Evolutionary conservation across 2,888 invertebrate species (phyloP), one percentile per base, ranked within the genome.

Genomic region (Tipula vernalis): DNA sequence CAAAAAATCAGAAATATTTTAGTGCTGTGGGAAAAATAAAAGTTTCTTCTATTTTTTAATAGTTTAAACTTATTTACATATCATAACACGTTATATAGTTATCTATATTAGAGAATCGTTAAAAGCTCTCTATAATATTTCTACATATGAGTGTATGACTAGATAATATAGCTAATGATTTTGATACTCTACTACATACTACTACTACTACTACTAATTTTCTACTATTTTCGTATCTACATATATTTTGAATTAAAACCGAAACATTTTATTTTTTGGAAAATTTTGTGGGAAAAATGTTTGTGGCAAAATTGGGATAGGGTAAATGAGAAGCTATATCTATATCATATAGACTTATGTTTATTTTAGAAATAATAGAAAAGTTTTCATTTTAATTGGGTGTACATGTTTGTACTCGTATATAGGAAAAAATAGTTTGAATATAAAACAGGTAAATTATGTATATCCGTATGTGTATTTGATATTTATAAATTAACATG

Each of bases 331-430:
- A 57, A 57, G 57, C 18, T 28, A 71, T 71, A 71, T 71, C 28
- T 71, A 71, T 71, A 28, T 28, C 18, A 18, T 71, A 71, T 71
- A 71, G 28, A 71, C 71, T 28, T 71, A 71, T 71, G 71, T 71
- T 71, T 71, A 71, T 71, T 71, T 71, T 71, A 71, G 71, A 71
- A 71, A 71, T 71, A 71, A 71, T 71, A 71, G 71, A 71, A 71
- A 71, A 71, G 10, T 71, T 71, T 71, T 18, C 10, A 71, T 71
- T 71, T 71, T 71, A 71, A 71, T 71, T 71, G 71, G 71, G 71
- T 71, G 28, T 71, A 47, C 2, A 51, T 51, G n/a, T n/a, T 12
- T n/a, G 47, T 18, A 57, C 18, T 18, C 12, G 13, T 47, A 28
- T 28, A 8, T 28, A 28, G 71, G 28, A 71, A 71, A n/a, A 51